These are phyloP conservation scores for Percopsis transmontana DNA, from an alignment of 2,113 vertebrate species.

Conservation along the genomic window DNA sequence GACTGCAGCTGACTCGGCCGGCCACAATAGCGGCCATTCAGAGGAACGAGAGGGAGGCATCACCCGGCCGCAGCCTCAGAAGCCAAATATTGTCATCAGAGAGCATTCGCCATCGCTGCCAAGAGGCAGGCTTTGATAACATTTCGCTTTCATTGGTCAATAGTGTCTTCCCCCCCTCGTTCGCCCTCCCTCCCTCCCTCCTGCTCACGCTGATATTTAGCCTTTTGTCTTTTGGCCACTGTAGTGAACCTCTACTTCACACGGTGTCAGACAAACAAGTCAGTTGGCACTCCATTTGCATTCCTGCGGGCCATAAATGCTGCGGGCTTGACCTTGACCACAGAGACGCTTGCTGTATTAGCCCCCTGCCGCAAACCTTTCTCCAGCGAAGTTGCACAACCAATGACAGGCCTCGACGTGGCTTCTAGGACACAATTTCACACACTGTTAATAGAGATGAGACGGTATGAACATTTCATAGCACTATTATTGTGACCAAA, in stretches of 20 bases:
- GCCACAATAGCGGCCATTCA: conserved; percentile 75
- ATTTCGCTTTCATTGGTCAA: conserved; percentile 62
- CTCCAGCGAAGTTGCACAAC: no score
- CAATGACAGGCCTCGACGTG: no score
- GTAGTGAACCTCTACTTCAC: conserved; percentile 17
- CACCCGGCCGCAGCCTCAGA: conserved; percentile 47
- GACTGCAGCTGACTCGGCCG: conserved; percentile 68
- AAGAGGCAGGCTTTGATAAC: conserved; percentile 64
- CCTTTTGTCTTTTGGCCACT: conserved; percentile 28
- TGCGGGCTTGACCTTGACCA: no score
- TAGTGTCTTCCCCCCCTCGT: conserved; percentile 52
- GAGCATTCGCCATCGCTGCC: conserved; percentile 57
- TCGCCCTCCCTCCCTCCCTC: conserved; percentile 17
- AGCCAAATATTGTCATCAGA: conserved; percentile 71
- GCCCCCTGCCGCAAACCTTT: no score
- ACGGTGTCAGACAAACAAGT: background rate
- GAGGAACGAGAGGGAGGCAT: conserved; percentile 51
- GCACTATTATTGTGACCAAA: no score
- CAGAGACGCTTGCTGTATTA: no score
- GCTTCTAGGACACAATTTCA: no score
- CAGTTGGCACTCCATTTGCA: no score
- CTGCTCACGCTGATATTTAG: conserved; percentile 23
- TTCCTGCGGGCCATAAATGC: no score
- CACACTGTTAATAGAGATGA: no score
- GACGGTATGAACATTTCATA: no score